A percentile compares a stretch with the other conserved stretches of the same genome.
Evolutionary conservation across 2,888 invertebrate species (phyloP).

Genomic region (Merodon equestris): DNA sequence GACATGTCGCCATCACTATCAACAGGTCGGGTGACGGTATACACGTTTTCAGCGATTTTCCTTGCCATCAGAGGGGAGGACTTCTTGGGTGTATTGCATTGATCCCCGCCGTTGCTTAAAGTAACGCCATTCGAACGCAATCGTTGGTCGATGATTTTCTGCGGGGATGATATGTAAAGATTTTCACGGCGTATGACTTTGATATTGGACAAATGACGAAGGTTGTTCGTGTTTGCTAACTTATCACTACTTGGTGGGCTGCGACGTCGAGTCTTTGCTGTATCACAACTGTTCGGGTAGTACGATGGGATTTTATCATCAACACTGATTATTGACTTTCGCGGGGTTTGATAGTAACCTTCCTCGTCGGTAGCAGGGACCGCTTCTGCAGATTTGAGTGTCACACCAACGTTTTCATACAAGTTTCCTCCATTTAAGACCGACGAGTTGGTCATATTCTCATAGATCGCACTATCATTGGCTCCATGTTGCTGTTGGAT

Average conservation of each 20-base stretch:
- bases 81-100: conserved; percentile 70
- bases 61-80: conserved; percentile 71
- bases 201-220: conserved; percentile 74
- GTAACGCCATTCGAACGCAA: conserved; percentile 67
- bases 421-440: conserved; percentile 69
- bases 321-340: conserved; percentile 76
- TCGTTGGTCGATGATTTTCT: conserved; percentile 75
- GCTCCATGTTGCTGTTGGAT: conserved; percentile 29
- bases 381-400: not conserved
- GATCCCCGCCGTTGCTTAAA: conserved; percentile 8
- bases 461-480: conserved; percentile 75
- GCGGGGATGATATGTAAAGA: conserved; percentile 77
- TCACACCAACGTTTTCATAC: conserved; percentile 76
- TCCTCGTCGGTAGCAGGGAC: conserved; percentile 71
- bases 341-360: conserved; percentile 75
- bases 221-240: conserved; percentile 63
- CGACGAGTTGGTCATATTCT: conserved; percentile 71
- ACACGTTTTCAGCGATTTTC: conserved; percentile 77
- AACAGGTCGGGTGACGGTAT: conserved; percentile 74
- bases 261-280: conserved; percentile 73
- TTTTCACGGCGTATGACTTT: conserved; percentile 75
- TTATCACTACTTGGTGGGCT: conserved; percentile 70
- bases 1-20: conserved; percentile 45
- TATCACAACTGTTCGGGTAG: conserved; percentile 78
- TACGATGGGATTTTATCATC: conserved; percentile 79